These are phyloP conservation scores for Ataeniobius toweri DNA, from an alignment of 2,797 vertebrate genomes.

Conservation along the genomic window DNA sequence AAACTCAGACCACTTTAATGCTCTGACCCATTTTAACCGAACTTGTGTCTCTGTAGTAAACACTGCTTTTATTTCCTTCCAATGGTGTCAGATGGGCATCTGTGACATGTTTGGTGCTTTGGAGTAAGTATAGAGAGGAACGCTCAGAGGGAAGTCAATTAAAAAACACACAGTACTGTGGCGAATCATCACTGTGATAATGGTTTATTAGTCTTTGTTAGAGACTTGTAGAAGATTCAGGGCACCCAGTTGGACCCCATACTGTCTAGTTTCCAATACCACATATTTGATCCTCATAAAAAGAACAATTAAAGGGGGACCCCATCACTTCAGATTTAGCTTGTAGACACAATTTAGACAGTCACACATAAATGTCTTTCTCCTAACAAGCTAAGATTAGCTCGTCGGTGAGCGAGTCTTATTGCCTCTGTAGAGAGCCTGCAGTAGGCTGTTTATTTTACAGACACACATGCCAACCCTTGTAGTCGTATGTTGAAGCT, in stretches of 20 bases:
- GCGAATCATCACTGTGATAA: constrained; percentile 9
- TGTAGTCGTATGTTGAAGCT: neutral
- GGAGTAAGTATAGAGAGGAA: neutral
- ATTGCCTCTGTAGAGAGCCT: neutral
- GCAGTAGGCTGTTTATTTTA: neutral
- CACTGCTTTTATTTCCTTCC: constrained; percentile 20
- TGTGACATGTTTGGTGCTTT: constrained; percentile 17
- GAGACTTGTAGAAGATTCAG: neutral
- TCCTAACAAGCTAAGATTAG: neutral
- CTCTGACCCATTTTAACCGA: constrained; percentile 65
- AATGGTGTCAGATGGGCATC: constrained; percentile 5
- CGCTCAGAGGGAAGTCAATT: neutral
- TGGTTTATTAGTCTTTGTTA: neutral
- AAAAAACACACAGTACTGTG: neutral
- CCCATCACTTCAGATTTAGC: too few relatives aligned
- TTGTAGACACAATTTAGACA: too few relatives aligned
- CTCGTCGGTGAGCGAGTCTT: neutral
- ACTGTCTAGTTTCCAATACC: neutral
- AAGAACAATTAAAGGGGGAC: too few relatives aligned
- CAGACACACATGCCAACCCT: neutral
- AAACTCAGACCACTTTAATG: constrained; percentile 51
- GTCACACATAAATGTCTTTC: too few relatives aligned
- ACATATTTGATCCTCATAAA: neutral
- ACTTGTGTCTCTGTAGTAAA: constrained; percentile 33
- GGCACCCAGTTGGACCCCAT: neutral